Percentiles rank a stretch among this genome's conserved stretches.
Evolutionary conservation across 2,113 vertebrate species (phyloP).

Genomic region (Danio rerio): GRCz12tu NC_133182.1:30291001-30291500

Average conservation of each 20-base stretch:
- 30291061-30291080: slow-evolving; percentile 66
- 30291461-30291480: slow-evolving; percentile 84
- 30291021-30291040: slow-evolving; percentile 58
- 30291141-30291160: slow-evolving; percentile 73
- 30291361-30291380: slow-evolving; percentile 45
- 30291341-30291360: slow-evolving; percentile 33
- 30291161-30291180: slow-evolving; percentile 51
- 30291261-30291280: slow-evolving; percentile 38
- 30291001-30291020: slow-evolving; percentile 45
- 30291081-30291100: slow-evolving; percentile 66
- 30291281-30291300: slow-evolving; percentile 16
- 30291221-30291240: not conserved
- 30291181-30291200: slow-evolving; percentile 1
- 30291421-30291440: slow-evolving; percentile 75
- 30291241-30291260: slow-evolving; percentile 38
- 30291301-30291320: slow-evolving; percentile 45
- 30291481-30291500: slow-evolving; percentile 77
- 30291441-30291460: slow-evolving; percentile 78
- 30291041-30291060: slow-evolving; percentile 75
- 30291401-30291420: slow-evolving; percentile 65
- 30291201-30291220: not conserved
- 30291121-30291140: slow-evolving; percentile 65
- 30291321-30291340: slow-evolving; percentile 47
- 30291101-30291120: slow-evolving; percentile 69
- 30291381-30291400: slow-evolving; percentile 72